A percentile compares a stretch with the other conserved stretches of the same genome.
These are phyloP conservation scores for Ailurus styani DNA, from an alignment of 2,113 vertebrate genomes.

Conservation along the genomic window DNA sequence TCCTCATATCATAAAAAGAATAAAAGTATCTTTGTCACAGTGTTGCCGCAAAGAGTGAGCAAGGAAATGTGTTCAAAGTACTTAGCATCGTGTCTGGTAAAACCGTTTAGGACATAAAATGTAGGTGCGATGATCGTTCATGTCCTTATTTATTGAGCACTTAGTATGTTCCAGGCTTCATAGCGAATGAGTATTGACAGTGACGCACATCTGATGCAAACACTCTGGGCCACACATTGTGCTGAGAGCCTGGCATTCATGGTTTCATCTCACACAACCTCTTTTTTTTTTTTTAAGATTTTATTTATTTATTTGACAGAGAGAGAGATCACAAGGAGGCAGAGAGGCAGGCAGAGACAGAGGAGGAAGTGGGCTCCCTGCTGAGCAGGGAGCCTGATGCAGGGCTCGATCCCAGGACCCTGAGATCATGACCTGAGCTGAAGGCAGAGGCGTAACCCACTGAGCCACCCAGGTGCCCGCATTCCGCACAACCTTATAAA, in stretches of 20 bases:
- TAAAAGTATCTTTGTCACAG: rapidly evolving
- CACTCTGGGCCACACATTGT: rapidly evolving
- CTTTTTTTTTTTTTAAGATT: no score
- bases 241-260: background rate
- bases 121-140: background rate
- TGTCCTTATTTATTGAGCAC: background rate
- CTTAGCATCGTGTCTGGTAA: rapidly evolving
- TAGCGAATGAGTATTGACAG: background rate
- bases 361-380: no score
- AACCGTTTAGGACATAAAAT: background rate
- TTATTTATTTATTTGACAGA: no score
- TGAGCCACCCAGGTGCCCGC: no score
- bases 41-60: background rate
- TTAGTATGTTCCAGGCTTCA: background rate
- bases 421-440: no score
- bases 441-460: no score
- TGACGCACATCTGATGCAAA: background rate
- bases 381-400: no score
- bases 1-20: background rate
- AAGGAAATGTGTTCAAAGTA: rapidly evolving
- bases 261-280: background rate
- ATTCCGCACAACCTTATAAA: background rate
- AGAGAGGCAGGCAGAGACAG: no score
- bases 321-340: no score
- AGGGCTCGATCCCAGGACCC: no score